Conservation (phyloP, 2,888 invertebrate species). For the Troides aeacus region DNA sequence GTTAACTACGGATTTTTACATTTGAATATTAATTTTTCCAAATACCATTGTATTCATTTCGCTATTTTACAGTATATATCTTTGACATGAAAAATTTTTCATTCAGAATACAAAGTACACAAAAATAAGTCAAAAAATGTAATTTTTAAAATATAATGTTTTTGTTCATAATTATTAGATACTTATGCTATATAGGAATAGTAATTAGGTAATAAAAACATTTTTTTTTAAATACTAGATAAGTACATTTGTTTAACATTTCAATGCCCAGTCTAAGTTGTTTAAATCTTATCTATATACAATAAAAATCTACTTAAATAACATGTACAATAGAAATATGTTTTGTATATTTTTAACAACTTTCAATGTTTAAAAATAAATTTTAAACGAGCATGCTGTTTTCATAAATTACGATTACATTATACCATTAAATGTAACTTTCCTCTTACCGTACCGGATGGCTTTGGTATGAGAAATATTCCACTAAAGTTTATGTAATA, state of each 20-base stretch:
- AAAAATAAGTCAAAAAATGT: too few relatives aligned
- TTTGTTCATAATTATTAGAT: too few relatives aligned
- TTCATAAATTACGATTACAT: background rate
- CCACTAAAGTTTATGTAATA: slow-evolving; percentile 20
- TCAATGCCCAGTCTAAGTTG: too few relatives aligned
- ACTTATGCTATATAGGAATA: too few relatives aligned
- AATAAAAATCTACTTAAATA: background rate
- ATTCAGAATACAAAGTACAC: too few relatives aligned
- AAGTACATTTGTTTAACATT: too few relatives aligned
- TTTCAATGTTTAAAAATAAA: background rate
- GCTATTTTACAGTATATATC: too few relatives aligned
- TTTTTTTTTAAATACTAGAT: too few relatives aligned
- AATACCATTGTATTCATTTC: background rate
- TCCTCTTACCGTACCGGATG: slow-evolving; percentile 11
- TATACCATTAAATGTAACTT: slow-evolving; percentile 9
- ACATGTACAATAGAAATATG: background rate
- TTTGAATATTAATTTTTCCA: background rate
- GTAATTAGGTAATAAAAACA: too few relatives aligned
- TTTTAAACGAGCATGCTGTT: background rate
- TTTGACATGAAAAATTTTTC: too few relatives aligned
- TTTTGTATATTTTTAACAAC: background rate
- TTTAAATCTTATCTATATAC: too few relatives aligned
- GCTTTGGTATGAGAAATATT: slow-evolving; percentile 15
- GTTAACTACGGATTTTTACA: slow-evolving; percentile 55
- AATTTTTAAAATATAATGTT: too few relatives aligned